These are phyloP conservation scores for Rutpela maculata DNA, from an alignment of 2,888 invertebrate species.

Conservation along the genomic window DNA sequence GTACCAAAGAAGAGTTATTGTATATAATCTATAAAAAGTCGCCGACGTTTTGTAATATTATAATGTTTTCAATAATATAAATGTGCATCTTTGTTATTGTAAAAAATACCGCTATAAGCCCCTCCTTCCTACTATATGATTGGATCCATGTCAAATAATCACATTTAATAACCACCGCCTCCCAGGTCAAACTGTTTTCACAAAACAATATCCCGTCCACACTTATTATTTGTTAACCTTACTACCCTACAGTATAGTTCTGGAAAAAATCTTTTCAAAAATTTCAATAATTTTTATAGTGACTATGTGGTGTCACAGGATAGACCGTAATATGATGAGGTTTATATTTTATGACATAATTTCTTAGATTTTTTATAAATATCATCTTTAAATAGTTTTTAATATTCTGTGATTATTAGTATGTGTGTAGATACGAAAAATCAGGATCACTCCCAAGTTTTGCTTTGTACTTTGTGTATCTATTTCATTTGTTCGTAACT, in stretches of 20 bases:
- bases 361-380: constrained; percentile 49
- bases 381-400: constrained; percentile 44
- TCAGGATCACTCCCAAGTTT: constrained; percentile 51
- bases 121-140: constrained; percentile 27
- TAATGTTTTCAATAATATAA: constrained; percentile 39
- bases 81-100: constrained; percentile 48
- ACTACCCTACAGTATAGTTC: not conserved
- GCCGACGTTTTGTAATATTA: constrained; percentile 60
- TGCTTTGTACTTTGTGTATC: constrained; percentile 68
- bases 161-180: not conserved
- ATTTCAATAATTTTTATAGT: not conserved
- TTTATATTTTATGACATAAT: constrained; percentile 27
- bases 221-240: not conserved
- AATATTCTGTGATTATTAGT: constrained; percentile 72
- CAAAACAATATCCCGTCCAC: not conserved
- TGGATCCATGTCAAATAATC: constrained; percentile 16
- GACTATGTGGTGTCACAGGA: constrained; percentile 9
- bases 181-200: not conserved
- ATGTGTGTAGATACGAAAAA: constrained; percentile 66
- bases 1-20: constrained; percentile 70
- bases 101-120: constrained; percentile 41
- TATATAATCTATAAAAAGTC: constrained; percentile 57
- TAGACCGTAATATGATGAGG: not conserved
- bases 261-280: not conserved
- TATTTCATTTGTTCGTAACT: constrained; percentile 54